Evolutionary conservation across 2,113 vertebrate genomes (phyloP), one percentile per base, ranked within the genome.

Genomic region (Myiagra hebetior): DNA sequence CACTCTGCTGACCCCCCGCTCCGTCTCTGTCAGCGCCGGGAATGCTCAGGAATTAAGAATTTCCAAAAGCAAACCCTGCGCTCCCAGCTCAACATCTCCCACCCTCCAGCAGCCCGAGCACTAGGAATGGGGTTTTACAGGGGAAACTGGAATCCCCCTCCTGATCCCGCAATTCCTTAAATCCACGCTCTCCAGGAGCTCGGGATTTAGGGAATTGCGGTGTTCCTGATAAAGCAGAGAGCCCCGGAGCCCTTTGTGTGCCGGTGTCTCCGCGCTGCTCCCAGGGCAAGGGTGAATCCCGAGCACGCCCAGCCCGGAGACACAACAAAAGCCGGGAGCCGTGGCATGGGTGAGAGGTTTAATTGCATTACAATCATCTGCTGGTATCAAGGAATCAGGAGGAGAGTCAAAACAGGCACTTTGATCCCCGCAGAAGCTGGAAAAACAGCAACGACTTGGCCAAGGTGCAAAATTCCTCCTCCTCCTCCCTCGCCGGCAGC

Each of bases 11-110:
- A 79, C 81, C 27, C 69, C 81, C 26, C 85, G 1, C 89, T 96
- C 91, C 89, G 63, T 93, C 94, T 93, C 92, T 96, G 95, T 89
- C 95, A 93, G 81, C 35, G 1, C 60, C 1, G 41, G 62, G 79
- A 33, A 74, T 0, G 33, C 3, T 8, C 72, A 10, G 73, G 19
- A 79, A 82, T 72, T 2, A 13, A 81, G 28, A n/a, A 15, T 17
- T 52, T 16, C n/a, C 60, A 18, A 24, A 24, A 22, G 53, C 0
- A 0, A 92, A 20, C 17, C 59, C 81, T 4, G 30, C 26, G 4
- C 5, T 20, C 33, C 65, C 16, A 0, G 8, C 27, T 12, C 49
- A 11, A 42, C 84, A 33, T 33, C 91, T 14, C 52, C 76, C 72
- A 0, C 27, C 10, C 89, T 22, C 13, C 17, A 2, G 46, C 26